A percentile compares a stretch with the other conserved stretches of the same genome.
Conservation (phyloP, 2,888 invertebrate genomes). For the Abrostola triplasia region DNA sequence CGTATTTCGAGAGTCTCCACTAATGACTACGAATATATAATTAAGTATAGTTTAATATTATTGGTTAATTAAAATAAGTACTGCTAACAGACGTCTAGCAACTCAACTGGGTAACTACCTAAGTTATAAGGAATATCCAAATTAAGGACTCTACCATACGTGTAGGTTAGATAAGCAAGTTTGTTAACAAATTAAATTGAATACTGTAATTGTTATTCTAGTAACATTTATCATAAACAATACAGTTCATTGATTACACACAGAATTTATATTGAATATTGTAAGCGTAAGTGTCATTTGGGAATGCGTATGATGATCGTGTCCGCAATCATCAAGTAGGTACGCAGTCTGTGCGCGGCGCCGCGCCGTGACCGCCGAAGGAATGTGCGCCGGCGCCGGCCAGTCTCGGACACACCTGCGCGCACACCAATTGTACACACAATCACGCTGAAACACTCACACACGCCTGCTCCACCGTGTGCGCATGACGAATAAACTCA, state of each 20-base stretch:
- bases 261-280: constrained; percentile 47
- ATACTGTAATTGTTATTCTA: constrained; percentile 3
- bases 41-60: too few species aligned
- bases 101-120: too few species aligned
- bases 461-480: constrained; percentile 47
- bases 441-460: constrained; percentile 61
- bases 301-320: constrained; percentile 46
- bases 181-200: constrained; percentile 5
- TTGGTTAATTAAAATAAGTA: too few species aligned
- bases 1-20: too few species aligned
- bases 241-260: constrained; percentile 24
- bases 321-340: constrained; percentile 65
- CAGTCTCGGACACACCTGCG: constrained; percentile 91
- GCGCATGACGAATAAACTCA: constrained; percentile 43
- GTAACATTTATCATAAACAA: constrained; percentile 26
- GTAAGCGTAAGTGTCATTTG: constrained; percentile 41
- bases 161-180: not conserved
- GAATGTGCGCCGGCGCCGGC: constrained; percentile 90
- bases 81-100: too few species aligned
- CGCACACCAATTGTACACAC: constrained; percentile 67
- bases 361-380: constrained; percentile 80
- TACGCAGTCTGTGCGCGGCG: constrained; percentile 53
- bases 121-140: too few species aligned
- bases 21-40: too few species aligned
- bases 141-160: not conserved